Evolutionary conservation across 2,888 invertebrate genomes (phyloP), one percentile per base, ranked within the genome.

Genomic region (Lochmaea capreae): DNA sequence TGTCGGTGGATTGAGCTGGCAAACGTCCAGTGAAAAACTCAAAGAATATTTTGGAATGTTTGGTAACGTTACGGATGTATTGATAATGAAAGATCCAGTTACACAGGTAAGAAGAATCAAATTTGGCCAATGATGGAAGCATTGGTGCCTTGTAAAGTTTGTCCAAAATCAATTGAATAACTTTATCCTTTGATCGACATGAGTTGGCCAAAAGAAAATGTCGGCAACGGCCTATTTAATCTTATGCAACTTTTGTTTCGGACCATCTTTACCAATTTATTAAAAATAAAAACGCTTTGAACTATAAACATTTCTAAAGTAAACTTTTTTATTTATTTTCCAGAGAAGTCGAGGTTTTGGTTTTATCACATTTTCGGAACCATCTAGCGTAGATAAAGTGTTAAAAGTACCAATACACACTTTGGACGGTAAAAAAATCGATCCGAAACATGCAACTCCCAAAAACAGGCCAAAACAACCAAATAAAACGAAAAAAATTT

Each of bases 261-360:
- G 33, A 33, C 33, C 2, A 33, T 4, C 5, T 33, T 33, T 5
- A 5, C 33, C 33, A 6, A 33, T 33, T 33, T 33, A 33, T 33
- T 33, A 0, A 33, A 33, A 33, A 33, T 6, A 8, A 33, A 33
- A 33, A 33, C 8, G 33, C 8, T 33, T 5, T 33, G 8, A 33
- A 22, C 3, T 33, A 33, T 33, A 5, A 26, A 5, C 5, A 26
- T 22, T 22, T 22, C 22, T 1, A 3, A 2, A 22, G 1, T 22
- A 4, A 26, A 26, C 0, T 26, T 26, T 33, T 33, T 22, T 52
- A 65, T 74, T 69, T 74, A 71, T 75, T 77, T 91, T 91, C 85
- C 92, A 97, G 96, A 93, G 96, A 87, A 96, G 96, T 90, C 93
- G 97, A 87, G 97, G 96, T 85, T 97, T 97, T 88, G 95, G 96